phyloP scores from a whole-genome alignment of 2,888 invertebrate genomes.

The Philereme vetulata region DNA sequence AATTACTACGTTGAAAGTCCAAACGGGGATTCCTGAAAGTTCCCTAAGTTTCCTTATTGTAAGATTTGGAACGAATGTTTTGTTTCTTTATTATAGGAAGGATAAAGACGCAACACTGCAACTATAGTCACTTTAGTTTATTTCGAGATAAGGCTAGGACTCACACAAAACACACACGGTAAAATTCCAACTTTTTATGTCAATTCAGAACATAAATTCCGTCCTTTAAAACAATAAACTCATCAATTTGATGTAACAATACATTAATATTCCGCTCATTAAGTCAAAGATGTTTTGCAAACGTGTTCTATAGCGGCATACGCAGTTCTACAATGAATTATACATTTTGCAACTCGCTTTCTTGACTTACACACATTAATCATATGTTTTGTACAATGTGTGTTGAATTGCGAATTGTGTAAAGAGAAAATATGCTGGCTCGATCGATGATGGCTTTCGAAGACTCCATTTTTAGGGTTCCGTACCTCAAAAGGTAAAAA shows the following conservation, averaged over 20 bases:
- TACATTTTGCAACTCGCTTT: constrained; percentile 21
- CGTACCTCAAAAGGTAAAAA: too few relatives aligned
- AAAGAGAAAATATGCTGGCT: constrained; percentile 14
- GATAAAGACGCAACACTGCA: too few relatives aligned
- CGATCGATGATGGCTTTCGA: not conserved
- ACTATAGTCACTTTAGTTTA: too few relatives aligned
- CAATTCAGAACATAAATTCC: too few relatives aligned
- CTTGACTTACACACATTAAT: constrained; percentile 22
- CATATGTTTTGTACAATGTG: constrained; percentile 17
- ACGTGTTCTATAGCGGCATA: constrained; percentile 21
- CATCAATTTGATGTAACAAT: constrained; percentile 20
- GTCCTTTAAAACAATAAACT: not conserved
- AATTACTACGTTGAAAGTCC: constrained; percentile 6
- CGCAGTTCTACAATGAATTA: constrained; percentile 20
- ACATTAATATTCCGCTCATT: constrained; percentile 20
- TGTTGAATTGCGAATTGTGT: constrained; percentile 19
- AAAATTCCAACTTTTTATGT: too few relatives aligned
- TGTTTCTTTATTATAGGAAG: too few relatives aligned
- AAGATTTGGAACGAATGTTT: too few relatives aligned
- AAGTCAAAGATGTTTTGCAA: constrained; percentile 32
- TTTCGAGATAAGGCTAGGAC: too few relatives aligned
- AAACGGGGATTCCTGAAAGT: constrained; percentile 11
- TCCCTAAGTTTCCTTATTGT: too few relatives aligned
- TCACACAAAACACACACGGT: too few relatives aligned
- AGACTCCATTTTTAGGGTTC: too few relatives aligned